phyloP scores from a whole-genome alignment of 2,888 invertebrate genomes.

The Amphipyra tragopoginis region DNA sequence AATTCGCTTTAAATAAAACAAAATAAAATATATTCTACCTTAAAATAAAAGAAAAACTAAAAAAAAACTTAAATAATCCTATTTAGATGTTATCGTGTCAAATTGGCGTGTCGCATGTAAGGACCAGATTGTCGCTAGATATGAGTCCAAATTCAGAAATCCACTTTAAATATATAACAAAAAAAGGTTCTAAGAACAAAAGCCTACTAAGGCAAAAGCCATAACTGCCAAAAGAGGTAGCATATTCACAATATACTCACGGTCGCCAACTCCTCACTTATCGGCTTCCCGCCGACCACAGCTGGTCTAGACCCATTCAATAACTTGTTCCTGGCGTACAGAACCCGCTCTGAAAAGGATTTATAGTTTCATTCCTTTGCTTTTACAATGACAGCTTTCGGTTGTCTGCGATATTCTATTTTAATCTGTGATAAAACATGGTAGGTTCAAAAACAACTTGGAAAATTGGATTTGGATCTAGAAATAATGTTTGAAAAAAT shows the following conservation, averaged over 20 bases:
- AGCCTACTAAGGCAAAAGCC: background rate
- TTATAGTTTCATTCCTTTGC: conserved; percentile 54
- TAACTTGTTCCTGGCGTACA: conserved; percentile 90
- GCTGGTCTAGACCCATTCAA: conserved; percentile 86
- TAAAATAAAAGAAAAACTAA: too few species aligned
- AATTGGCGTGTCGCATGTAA: too few species aligned
- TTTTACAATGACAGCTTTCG: conserved; percentile 29
- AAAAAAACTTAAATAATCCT: too few species aligned
- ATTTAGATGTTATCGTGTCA: too few species aligned
- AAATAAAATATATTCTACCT: too few species aligned
- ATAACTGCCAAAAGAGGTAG: conserved; percentile 15
- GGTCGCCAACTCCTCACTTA: conserved; percentile 91
- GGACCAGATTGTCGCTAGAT: too few species aligned
- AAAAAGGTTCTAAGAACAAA: background rate
- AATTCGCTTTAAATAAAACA: too few species aligned
- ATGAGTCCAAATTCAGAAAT: too few species aligned
- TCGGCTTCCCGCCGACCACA: conserved; percentile 91
- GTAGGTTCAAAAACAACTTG: background rate
- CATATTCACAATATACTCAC: conserved; percentile 81
- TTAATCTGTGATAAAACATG: conserved; percentile 11
- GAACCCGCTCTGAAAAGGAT: conserved; percentile 89
- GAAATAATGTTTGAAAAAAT: background rate
- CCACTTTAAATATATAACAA: conserved; percentile 7
- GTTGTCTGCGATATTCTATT: conserved; percentile 29
- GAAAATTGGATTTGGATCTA: background rate